phyloP scores from a whole-genome alignment of 2,888 invertebrate species.

The Acronicta leporina region DNA sequence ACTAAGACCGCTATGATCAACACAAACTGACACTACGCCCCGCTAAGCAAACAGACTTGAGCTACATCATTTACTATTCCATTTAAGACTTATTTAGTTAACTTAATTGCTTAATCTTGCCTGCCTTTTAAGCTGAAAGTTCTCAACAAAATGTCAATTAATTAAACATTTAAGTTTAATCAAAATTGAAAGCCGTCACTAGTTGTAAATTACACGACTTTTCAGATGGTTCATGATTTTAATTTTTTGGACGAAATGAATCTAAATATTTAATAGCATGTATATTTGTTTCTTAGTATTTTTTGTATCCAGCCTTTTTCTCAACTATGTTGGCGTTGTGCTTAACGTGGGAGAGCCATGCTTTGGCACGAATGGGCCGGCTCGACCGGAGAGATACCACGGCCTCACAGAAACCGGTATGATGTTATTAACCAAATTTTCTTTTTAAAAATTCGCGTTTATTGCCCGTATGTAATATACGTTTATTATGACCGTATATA shows the following conservation, averaged over 20 bases:
- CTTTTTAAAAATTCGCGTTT: no score
- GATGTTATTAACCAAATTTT: no score
- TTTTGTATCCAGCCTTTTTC: no score
- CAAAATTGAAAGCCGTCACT: conserved; percentile 31
- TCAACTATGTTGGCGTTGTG: no score
- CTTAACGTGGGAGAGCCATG: no score
- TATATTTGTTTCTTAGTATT: no score
- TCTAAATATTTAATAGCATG: not conserved
- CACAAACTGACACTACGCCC: conserved; percentile 18
- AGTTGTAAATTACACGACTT: conserved; percentile 26
- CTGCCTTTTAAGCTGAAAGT: conserved; percentile 32
- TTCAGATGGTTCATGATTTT: conserved; percentile 31
- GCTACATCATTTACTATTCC: conserved; percentile 27
- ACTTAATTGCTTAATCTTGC: conserved; percentile 38
- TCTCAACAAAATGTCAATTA: conserved; percentile 35
- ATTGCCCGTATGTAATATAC: no score
- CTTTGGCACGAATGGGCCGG: no score
- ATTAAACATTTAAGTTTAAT: conserved; percentile 40
- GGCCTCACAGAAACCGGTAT: no score
- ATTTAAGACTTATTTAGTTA: conserved; percentile 36
- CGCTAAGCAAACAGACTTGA: conserved; percentile 15
- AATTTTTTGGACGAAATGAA: conserved; percentile 13
- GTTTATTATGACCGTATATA: no score
- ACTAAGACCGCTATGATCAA: conserved; percentile 29
- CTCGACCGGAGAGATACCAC: no score